phyloP scores from a whole-genome alignment of 2,113 vertebrate species.

The Kobus ellipsiprymnus region DNA sequence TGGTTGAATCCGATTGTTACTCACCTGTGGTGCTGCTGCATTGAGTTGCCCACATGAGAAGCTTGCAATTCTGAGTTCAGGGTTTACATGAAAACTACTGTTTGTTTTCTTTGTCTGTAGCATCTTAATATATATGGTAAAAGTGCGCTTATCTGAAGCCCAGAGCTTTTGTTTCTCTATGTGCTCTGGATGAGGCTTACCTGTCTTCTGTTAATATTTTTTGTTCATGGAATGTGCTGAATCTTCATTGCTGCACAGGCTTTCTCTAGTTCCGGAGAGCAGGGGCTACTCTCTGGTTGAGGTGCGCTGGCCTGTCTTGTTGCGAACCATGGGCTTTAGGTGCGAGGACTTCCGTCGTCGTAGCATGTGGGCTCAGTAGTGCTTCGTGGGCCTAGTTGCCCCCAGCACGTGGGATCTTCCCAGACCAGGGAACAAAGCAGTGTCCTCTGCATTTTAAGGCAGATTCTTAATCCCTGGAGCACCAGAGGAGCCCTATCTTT shows the following conservation, averaged over 20 bases:
- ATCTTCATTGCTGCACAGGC: not conserved
- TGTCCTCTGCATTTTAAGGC: not conserved
- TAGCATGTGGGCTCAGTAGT: not conserved
- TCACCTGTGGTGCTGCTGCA: not conserved
- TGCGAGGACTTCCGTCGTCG: not conserved
- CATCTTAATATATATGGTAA: not conserved
- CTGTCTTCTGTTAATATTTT: not conserved
- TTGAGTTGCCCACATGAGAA: not conserved
- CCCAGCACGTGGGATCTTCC: not conserved
- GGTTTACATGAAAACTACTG: not conserved
- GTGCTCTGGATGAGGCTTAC: not conserved
- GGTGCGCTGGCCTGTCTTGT: not conserved
- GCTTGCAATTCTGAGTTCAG: not conserved
- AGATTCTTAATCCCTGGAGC: not conserved
- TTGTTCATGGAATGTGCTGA: not conserved
- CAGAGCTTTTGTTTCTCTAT: not conserved
- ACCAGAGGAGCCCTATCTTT: not conserved
- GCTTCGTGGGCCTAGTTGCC: not conserved
- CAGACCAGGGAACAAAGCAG: rapidly evolving
- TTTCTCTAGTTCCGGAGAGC: not conserved
- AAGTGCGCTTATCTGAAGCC: not conserved
- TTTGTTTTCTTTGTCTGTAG: not conserved
- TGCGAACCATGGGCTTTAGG: not conserved
- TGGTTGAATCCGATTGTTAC: rapidly evolving
- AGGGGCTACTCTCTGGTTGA: not conserved